phyloP scores from a whole-genome alignment of 2,888 invertebrate genomes.

The Pammene aurita region DNA sequence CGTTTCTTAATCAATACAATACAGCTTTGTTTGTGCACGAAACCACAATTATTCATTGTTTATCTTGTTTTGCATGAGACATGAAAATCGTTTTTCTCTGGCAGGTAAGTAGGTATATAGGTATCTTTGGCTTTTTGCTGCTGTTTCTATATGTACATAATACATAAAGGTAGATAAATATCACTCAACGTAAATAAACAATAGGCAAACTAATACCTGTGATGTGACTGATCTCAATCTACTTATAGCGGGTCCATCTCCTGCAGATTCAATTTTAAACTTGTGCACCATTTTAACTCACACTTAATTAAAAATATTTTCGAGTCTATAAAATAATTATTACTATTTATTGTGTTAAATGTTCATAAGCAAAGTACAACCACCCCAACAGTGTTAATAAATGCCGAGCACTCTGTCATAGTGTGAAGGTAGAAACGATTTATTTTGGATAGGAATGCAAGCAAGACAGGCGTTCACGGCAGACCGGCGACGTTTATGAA shows the following conservation, averaged over 20 bases:
- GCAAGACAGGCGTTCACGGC: conserved; percentile 23
- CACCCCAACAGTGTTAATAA: background rate
- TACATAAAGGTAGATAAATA: background rate
- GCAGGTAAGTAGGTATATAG: no score
- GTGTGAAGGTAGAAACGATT: conserved; percentile 27
- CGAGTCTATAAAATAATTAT: background rate
- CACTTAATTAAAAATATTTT: conserved; percentile 12
- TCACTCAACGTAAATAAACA: conserved; percentile 7
- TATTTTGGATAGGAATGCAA: conserved; percentile 12
- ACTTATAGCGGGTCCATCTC: conserved; percentile 51
- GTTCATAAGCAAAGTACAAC: background rate
- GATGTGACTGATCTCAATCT: conserved; percentile 61
- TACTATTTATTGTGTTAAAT: background rate
- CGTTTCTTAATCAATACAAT: no score
- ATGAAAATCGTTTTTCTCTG: no score
- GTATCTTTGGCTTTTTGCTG: no score
- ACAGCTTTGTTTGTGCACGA: no score
- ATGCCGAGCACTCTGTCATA: conserved; percentile 3
- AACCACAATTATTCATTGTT: no score
- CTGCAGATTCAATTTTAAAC: conserved; percentile 53
- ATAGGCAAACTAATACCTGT: conserved; percentile 55
- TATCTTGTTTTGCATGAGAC: no score
- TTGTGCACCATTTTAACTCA: conserved; percentile 63
- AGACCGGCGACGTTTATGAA: conserved; percentile 20
- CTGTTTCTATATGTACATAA: background rate